These are phyloP conservation scores for Pollachius pollachius DNA, from an alignment of 2,113 vertebrate species.

Conservation along the genomic window DNA sequence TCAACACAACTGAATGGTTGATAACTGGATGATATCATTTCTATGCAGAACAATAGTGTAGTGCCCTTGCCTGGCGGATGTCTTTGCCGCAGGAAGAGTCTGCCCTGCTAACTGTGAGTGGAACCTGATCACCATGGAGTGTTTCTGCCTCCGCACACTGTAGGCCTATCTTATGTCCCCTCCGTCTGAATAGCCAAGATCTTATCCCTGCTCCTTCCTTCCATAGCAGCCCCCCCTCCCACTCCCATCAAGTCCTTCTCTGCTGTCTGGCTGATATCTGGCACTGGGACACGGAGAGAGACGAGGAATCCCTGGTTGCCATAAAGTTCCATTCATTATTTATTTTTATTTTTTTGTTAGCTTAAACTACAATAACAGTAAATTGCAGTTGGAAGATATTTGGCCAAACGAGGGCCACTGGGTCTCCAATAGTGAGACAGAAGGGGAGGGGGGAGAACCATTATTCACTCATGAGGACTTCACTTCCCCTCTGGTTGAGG, in stretches of 20 bases:
- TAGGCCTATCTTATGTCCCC: conserved; percentile 35
- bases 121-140: conserved; percentile 46
- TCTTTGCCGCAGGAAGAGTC: conserved; percentile 6
- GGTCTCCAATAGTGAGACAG: too few species aligned
- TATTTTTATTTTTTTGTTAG: neutral
- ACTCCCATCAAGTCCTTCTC: conserved; percentile 9
- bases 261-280: conserved; percentile 28
- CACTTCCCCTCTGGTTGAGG: neutral
- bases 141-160: conserved; percentile 23
- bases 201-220: conserved; percentile 23
- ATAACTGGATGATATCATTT: too few species aligned
- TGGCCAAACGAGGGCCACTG: neutral
- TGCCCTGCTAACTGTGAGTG: conserved; percentile 20
- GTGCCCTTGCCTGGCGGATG: neutral
- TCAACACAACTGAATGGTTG: too few species aligned
- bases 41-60: too few species aligned
- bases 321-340: too few species aligned
- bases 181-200: conserved; percentile 49
- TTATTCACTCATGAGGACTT: too few species aligned
- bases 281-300: conserved; percentile 18
- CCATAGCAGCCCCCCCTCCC: neutral
- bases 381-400: neutral
- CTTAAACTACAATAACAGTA: too few species aligned
- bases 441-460: too few species aligned
- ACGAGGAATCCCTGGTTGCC: neutral